Conservation (phyloP, 2,797 vertebrate species). For the Bovichtus variegatus region DNA sequence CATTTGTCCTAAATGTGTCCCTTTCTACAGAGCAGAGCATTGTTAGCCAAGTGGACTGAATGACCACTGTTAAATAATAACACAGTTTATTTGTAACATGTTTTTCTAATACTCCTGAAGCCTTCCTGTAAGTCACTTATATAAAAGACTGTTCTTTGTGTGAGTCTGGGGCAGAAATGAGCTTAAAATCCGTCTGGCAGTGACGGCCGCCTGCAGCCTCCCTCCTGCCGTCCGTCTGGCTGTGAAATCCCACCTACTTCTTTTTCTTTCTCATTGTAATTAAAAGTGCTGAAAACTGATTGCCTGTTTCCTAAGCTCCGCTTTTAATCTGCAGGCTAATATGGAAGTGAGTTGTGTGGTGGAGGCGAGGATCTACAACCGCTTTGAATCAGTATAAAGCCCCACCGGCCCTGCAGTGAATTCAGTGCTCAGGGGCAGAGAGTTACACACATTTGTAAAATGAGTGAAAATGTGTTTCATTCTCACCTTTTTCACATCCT, state of each 20-base stretch:
- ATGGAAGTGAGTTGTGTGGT: slow-evolving; percentile 23
- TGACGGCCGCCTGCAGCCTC: neutral
- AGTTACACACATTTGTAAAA: neutral
- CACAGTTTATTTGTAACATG: slow-evolving; percentile 8
- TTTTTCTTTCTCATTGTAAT: slow-evolving; percentile 46
- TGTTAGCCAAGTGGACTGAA: neutral
- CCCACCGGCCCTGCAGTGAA: neutral
- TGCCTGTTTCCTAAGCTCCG: slow-evolving; percentile 31
- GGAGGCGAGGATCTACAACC: neutral
- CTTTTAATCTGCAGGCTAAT: slow-evolving; percentile 40
- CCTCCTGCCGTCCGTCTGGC: neutral
- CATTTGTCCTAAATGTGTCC: neutral
- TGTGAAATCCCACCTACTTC: slow-evolving; percentile 51
- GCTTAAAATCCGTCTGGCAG: slow-evolving; percentile 36
- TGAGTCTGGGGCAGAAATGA: slow-evolving; percentile 32
- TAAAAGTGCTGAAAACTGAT: slow-evolving; percentile 68
- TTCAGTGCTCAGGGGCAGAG: neutral
- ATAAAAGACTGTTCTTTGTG: slow-evolving; percentile 37
- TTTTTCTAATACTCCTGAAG: slow-evolving; percentile 18
- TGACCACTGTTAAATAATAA: slow-evolving; percentile 18
- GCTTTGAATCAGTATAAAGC: slow-evolving; percentile 6
- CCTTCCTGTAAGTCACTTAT: slow-evolving; percentile 32
- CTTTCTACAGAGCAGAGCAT: neutral
- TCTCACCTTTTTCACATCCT: neutral
- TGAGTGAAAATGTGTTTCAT: neutral